phyloP scores from a whole-genome alignment of 2,797 vertebrate species.

The Sebastes iracundus region DNA sequence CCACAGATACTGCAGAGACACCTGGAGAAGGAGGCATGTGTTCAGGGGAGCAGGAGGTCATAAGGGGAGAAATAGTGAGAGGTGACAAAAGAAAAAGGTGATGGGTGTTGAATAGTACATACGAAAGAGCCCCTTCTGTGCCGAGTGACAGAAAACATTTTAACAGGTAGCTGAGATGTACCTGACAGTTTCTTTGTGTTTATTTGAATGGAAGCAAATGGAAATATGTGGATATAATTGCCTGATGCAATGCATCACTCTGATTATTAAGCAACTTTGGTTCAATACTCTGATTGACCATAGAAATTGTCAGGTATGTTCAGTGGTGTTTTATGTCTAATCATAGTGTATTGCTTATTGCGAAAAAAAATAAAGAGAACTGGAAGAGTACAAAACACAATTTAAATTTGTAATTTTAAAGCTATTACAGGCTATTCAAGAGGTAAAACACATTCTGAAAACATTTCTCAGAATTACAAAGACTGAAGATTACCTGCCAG shows the following conservation, averaged over 20 bases:
- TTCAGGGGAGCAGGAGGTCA: neutral
- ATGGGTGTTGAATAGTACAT: neutral
- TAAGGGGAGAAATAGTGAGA: neutral
- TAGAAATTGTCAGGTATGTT: neutral
- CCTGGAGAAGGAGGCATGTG: conserved; percentile 55
- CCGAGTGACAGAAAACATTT: neutral
- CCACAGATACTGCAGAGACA: conserved; percentile 96
- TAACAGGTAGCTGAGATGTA: neutral
- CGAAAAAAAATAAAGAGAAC: neutral
- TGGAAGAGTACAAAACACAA: neutral
- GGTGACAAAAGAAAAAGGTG: neutral
- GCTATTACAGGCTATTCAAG: neutral
- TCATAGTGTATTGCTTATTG: neutral
- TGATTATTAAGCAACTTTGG: neutral
- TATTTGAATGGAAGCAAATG: neutral
- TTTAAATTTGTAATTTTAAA: neutral
- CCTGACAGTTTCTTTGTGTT: neutral
- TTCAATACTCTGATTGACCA: neutral
- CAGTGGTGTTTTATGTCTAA: neutral
- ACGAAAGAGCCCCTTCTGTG: neutral
- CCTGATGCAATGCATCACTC: neutral
- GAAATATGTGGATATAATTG: neutral
- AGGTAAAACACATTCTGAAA: neutral
- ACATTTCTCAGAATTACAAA: neutral
- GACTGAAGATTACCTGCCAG: neutral